phyloP scores from a whole-genome alignment of 2,797 vertebrate genomes.

The Glyptemys insculpta region DNA sequence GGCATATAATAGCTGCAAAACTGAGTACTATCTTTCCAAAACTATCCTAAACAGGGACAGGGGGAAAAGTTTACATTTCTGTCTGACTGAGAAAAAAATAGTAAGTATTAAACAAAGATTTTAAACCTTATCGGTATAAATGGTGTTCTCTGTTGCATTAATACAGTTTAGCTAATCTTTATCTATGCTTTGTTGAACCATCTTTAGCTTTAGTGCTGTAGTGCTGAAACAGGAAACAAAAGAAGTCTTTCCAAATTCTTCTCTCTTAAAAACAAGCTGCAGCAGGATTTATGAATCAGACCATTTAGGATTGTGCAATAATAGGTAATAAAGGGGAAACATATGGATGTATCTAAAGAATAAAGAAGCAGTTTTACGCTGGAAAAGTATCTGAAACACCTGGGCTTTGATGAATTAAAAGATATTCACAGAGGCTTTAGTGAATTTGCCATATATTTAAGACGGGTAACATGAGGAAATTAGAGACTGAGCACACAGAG shows the following conservation, averaged over 20 bases:
- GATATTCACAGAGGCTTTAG: background rate
- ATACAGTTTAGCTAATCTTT: background rate
- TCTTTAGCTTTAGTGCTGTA: background rate
- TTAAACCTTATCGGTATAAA: background rate
- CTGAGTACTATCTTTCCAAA: constrained; percentile 32
- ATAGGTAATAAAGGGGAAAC: background rate
- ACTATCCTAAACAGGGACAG: background rate
- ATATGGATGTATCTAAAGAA: background rate
- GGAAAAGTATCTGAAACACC: background rate
- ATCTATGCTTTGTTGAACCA: rapidly evolving
- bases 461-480: background rate
- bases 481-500: background rate
- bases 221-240: background rate
- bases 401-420: background rate
- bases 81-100: background rate
- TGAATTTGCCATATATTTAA: background rate
- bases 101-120: background rate
- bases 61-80: background rate
- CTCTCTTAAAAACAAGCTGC: rapidly evolving
- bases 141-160: background rate
- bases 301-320: rapidly evolving
- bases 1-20: constrained; percentile 12
- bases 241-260: background rate
- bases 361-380: background rate
- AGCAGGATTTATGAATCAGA: rapidly evolving